Conservation (phyloP, 2,888 invertebrate species). For the Agrochola lychnidis region DNA sequence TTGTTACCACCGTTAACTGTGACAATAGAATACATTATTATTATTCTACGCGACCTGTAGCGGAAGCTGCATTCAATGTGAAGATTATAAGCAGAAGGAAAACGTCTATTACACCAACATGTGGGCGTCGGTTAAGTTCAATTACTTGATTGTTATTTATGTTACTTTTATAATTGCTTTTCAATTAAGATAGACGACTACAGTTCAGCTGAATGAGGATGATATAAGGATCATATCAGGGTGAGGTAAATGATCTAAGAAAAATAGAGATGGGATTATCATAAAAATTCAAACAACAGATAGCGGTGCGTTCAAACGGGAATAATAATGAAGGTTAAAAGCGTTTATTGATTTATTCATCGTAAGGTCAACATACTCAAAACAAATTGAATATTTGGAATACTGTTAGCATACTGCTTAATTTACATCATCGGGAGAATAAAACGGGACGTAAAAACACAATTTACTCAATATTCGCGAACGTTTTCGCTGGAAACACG, state of each 20-base stretch:
- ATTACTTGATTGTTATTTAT: conserved; percentile 86
- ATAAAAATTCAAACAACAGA: conserved; percentile 16
- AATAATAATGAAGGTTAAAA: conserved; percentile 38
- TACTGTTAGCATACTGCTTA: conserved; percentile 43
- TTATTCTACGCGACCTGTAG: conserved; percentile 34
- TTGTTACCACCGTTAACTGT: conserved; percentile 38
- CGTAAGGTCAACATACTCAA: conserved; percentile 33
- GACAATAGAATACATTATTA: conserved; percentile 62
- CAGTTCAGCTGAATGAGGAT: conserved; percentile 20
- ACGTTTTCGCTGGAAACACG: conserved; percentile 32
- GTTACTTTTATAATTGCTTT: conserved; percentile 79
- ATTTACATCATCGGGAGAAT: conserved; percentile 45
- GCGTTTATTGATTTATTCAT: conserved; percentile 44
- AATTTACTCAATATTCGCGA: conserved; percentile 24
- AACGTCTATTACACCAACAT: conserved; percentile 54
- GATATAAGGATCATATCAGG: not conserved
- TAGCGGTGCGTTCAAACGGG: conserved; percentile 45
- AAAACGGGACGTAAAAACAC: conserved; percentile 48
- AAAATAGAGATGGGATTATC: conserved; percentile 34
- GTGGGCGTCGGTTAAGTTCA: conserved; percentile 79
- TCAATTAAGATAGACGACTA: conserved; percentile 76
- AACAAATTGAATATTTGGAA: conserved; percentile 32
- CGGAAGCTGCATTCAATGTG: conserved; percentile 49
- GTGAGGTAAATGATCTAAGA: conserved; percentile 51
- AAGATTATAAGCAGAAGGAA: conserved; percentile 44